Conservation (phyloP, 2,797 vertebrate genomes). For the Fistularia commersonii region DNA sequence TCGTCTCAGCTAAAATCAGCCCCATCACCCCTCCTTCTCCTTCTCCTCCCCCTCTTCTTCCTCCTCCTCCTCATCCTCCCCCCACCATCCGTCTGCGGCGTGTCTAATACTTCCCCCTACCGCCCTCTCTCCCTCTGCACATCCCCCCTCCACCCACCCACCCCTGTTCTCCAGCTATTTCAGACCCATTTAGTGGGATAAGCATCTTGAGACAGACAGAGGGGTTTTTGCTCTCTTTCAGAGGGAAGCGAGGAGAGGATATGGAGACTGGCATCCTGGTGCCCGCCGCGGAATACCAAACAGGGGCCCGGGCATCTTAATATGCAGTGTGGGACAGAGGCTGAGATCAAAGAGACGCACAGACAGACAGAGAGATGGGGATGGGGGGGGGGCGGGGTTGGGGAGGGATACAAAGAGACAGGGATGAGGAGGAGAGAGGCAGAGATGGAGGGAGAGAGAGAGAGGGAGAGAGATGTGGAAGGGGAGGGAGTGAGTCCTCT, state of each 20-base stretch:
- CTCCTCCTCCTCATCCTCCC: slow-evolving; percentile 1
- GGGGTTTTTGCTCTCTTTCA: slow-evolving; percentile 70
- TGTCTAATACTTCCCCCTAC: slow-evolving; percentile 59
- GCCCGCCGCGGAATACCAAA: slow-evolving; percentile 74
- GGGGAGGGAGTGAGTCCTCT: slow-evolving; percentile 42
- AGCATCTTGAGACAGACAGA: slow-evolving; percentile 77
- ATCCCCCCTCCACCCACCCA: slow-evolving; percentile 37
- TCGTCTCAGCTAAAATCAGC: slow-evolving; percentile 94
- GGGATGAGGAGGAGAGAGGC: slow-evolving; percentile 29
- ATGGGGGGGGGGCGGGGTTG: slow-evolving; percentile 26
- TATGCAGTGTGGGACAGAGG: slow-evolving; percentile 76
- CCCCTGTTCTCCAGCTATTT: slow-evolving; percentile 71
- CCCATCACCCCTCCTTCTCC: slow-evolving; percentile 67
- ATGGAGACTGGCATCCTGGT: slow-evolving; percentile 74
- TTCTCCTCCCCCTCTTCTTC: slow-evolving; percentile 19
- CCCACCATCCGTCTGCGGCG: slow-evolving; percentile 57
- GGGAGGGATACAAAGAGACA: slow-evolving; percentile 16
- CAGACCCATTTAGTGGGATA: slow-evolving; percentile 76
- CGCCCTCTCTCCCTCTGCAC: slow-evolving; percentile 31
- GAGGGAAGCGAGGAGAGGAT: slow-evolving; percentile 68
- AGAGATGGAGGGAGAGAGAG: slow-evolving; percentile 38
- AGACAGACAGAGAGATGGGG: slow-evolving; percentile 69
- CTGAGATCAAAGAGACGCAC: slow-evolving; percentile 72
- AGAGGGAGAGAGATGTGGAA: slow-evolving; percentile 16
- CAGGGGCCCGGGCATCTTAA: slow-evolving; percentile 74